These are phyloP conservation scores for Phaethon lepturus DNA, from an alignment of 2,113 vertebrate species.

Conservation along the genomic window DNA sequence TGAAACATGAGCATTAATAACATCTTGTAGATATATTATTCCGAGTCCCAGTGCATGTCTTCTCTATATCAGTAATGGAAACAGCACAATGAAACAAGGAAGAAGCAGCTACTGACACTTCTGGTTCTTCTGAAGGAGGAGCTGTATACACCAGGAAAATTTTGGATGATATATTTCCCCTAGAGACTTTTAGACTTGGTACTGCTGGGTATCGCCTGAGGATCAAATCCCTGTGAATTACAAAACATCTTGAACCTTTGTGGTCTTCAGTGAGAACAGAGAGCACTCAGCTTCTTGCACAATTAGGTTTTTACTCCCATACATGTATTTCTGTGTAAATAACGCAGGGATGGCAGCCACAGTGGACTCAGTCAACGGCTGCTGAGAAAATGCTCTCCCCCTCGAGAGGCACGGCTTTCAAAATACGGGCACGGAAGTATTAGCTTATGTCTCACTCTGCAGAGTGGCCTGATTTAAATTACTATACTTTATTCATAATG, in stretches of 20 bases:
- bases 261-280: not conserved
- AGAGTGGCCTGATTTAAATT: conserved; percentile 1
- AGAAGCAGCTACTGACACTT: not conserved
- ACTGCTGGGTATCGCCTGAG: not conserved
- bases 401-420: not conserved
- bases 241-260: not conserved
- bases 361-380: not conserved
- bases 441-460: not conserved
- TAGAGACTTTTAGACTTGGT: not conserved
- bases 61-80: not conserved
- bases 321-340: not conserved
- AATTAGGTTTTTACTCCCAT: accelerated
- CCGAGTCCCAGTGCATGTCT: too few species aligned
- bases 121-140: not conserved
- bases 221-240: not conserved
- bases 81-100: not conserved
- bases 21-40: not conserved
- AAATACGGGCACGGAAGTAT: not conserved
- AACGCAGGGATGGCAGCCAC: not conserved
- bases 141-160: not conserved
- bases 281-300: not conserved
- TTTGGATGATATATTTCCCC: not conserved
- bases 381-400: not conserved
- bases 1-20: not conserved
- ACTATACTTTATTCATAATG: not conserved